phyloP scores from a whole-genome alignment of 2,888 invertebrate genomes.

The Ceriagrion tenellum region DNA sequence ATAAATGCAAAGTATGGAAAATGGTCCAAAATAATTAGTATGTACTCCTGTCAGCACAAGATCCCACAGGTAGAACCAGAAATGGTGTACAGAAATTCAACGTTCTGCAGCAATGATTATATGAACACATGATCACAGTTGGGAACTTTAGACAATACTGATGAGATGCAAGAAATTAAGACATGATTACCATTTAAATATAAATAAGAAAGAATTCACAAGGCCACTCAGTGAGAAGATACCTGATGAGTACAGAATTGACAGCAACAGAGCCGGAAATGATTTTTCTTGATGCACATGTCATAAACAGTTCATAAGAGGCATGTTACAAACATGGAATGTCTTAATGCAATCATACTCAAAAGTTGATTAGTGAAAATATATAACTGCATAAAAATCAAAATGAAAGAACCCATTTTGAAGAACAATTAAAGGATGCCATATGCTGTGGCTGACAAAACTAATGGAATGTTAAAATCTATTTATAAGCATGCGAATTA shows the following conservation, averaged over 20 bases:
- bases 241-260: neutral
- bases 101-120: neutral
- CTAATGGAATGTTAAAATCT: constrained; percentile 61
- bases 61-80: neutral
- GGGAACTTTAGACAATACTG: neutral
- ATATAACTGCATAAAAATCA: neutral
- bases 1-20: neutral
- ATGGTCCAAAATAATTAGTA: neutral
- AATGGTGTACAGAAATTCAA: neutral
- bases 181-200: neutral
- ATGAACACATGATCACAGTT: neutral
- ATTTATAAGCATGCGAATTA: constrained; percentile 56
- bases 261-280: neutral
- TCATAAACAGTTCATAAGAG: neutral
- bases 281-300: neutral
- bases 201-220: neutral
- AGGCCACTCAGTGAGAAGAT: neutral
- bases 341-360: constrained; percentile 14
- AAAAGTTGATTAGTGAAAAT: neutral
- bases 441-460: constrained; percentile 5
- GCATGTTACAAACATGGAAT: constrained; percentile 21
- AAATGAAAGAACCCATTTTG: neutral
- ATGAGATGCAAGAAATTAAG: neutral
- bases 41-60: neutral
- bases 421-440: neutral